Evolutionary conservation across 2,888 invertebrate species (phyloP).

Genomic region (Lissocephala sabroskyi): DNA sequence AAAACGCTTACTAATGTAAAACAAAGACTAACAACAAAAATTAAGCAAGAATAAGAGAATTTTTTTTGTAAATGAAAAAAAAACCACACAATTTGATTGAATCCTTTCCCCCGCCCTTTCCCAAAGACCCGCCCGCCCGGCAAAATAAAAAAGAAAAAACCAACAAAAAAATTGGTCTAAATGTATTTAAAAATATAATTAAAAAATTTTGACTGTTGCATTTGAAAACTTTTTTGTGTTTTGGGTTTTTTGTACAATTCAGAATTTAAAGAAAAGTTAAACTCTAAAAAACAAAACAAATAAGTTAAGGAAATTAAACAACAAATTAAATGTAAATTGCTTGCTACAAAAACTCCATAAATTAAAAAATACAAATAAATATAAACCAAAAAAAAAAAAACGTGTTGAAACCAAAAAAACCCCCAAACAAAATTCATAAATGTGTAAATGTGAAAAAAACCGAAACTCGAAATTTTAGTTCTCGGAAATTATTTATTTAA

Average conservation of each 20-base stretch:
- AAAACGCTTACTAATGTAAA: constrained; percentile 69
- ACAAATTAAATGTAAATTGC: too few species aligned
- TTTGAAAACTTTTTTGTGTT: constrained; percentile 3
- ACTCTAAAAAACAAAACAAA: constrained; percentile 3
- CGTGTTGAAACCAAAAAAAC: too few species aligned
- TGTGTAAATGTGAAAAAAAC: too few species aligned
- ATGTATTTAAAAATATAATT: constrained; percentile 11
- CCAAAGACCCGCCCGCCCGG: too few species aligned
- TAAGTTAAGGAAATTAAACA: too few species aligned
- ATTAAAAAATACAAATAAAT: too few species aligned
- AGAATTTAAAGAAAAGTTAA: constrained; percentile 5
- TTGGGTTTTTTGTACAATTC: too few species aligned
- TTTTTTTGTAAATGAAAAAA: constrained; percentile 8
- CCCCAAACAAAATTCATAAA: too few species aligned
- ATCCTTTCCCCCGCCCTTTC: neutral
- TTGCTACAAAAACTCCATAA: too few species aligned
- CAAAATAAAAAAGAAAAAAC: neutral
- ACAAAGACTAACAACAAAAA: constrained; percentile 61
- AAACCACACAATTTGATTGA: neutral
- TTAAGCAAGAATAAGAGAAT: constrained; percentile 22
- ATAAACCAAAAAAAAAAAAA: too few species aligned
- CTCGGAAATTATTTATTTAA: too few species aligned
- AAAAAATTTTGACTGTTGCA: neutral
- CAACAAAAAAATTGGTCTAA: neutral
- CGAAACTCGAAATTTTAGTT: too few species aligned